Percentiles rank a stretch among this genome's conserved stretches.
Evolutionary conservation across 2,113 vertebrate genomes (phyloP).

Genomic region (Kryptolebias marmoratus): DNA sequence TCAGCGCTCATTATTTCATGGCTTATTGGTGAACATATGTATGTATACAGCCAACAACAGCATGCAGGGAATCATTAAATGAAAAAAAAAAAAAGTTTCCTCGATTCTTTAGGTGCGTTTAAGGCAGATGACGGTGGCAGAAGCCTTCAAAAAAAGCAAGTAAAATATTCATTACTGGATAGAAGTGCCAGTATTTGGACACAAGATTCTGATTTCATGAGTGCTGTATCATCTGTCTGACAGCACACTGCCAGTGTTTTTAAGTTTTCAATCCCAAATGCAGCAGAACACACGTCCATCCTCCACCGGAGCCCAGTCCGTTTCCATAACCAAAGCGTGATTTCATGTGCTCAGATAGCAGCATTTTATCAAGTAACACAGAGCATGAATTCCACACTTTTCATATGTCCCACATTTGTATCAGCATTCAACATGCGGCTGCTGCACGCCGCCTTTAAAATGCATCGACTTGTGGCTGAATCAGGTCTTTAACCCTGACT

Average conservation of each 20-base stretch:
- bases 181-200: too few relatives aligned
- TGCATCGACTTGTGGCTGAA: too few relatives aligned
- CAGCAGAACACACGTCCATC: neutral
- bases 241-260: too few relatives aligned
- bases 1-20: neutral
- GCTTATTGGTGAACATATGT: neutral
- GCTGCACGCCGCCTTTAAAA: too few relatives aligned
- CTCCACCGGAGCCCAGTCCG: neutral
- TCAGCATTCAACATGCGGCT: neutral
- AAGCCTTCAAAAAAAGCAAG: neutral
- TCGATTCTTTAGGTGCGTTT: neutral
- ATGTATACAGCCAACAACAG: neutral
- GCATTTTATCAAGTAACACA: neutral
- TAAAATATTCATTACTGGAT: neutral
- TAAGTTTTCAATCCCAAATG: neutral
- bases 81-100: neutral
- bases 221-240: too few relatives aligned
- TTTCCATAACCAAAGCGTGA: neutral
- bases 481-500: neutral
- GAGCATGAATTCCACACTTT: neutral
- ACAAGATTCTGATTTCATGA: too few relatives aligned
- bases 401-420: too few relatives aligned
- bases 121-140: neutral
- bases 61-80: neutral
- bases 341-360: neutral